phyloP scores from a whole-genome alignment of 1,140 invertebrate genomes.

The Drosophila watanabei region DNA sequence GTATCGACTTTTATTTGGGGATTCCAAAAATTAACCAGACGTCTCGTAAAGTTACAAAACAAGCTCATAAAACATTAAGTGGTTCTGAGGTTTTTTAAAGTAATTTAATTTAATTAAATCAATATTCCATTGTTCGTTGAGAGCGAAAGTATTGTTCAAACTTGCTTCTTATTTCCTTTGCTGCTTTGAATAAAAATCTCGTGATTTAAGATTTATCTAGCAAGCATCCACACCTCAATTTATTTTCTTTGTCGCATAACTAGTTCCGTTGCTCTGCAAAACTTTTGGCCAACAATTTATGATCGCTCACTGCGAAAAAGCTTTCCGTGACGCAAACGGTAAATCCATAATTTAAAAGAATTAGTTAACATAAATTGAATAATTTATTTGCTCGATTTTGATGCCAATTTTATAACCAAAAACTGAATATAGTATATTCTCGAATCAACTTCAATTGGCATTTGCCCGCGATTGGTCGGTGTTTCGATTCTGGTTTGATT shows the following conservation, averaged over 20 bases:
- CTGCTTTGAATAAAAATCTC: neutral
- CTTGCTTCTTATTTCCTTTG: no score
- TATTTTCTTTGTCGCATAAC: slow-evolving; percentile 28
- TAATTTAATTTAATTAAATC: neutral
- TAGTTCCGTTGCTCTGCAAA: slow-evolving; percentile 38
- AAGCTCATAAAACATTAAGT: slow-evolving; percentile 1
- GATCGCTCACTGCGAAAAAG: slow-evolving; percentile 31
- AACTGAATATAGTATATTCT: slow-evolving; percentile 6
- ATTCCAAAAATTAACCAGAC: neutral
- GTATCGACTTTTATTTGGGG: neutral
- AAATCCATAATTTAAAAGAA: slow-evolving; percentile 39
- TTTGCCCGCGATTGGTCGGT: no score
- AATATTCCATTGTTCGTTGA: neutral
- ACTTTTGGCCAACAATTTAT: slow-evolving; percentile 27
- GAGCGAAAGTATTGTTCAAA: neutral
- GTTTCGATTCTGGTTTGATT: slow-evolving; percentile 47
- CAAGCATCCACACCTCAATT: neutral
- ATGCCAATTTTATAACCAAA: slow-evolving; percentile 7
- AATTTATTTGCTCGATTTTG: slow-evolving; percentile 33
- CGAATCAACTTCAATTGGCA: slow-evolving; percentile 36
- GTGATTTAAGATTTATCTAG: slow-evolving; percentile 14
- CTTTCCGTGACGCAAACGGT: slow-evolving; percentile 48
- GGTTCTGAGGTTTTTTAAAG: no score
- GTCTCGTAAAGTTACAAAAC: slow-evolving; percentile 10
- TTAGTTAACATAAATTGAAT: slow-evolving; percentile 46